These are phyloP conservation scores for Pollimyrus isidori DNA, from an alignment of 2,113 vertebrate genomes.

Conservation along the genomic window DNA sequence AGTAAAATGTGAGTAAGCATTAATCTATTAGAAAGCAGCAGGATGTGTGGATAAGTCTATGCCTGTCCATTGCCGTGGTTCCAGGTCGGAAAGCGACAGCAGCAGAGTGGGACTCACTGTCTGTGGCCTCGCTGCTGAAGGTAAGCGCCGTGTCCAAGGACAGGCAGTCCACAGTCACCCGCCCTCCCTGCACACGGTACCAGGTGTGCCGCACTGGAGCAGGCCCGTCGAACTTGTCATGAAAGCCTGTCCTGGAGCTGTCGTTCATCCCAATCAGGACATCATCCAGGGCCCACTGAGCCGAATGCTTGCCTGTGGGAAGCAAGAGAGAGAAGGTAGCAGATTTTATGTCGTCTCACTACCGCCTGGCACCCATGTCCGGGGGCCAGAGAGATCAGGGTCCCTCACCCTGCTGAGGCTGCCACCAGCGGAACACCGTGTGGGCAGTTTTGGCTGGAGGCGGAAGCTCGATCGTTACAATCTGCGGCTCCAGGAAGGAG, in stretches of 20 bases:
- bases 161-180: constrained; percentile 86
- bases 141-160: constrained; percentile 85
- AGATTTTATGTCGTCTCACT: no score
- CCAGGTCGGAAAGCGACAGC: not conserved
- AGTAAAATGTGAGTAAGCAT: not conserved
- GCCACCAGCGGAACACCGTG: constrained; percentile 95
- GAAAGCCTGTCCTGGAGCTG: constrained; percentile 88
- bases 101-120: constrained; percentile 50
- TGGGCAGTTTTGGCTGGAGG: constrained; percentile 78
- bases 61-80: not conserved
- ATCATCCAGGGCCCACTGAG: constrained; percentile 93
- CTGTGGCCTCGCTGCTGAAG: constrained; percentile 80
- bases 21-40: not conserved
- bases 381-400: not conserved
- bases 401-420: constrained; percentile 80
- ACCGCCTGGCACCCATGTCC: not conserved
- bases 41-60: not conserved
- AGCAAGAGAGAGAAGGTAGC: not conserved
- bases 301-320: constrained; percentile 78
- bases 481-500: constrained; percentile 87
- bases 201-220: constrained; percentile 84
- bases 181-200: constrained; percentile 92
- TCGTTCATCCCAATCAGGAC: constrained; percentile 96
- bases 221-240: constrained; percentile 88
- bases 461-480: constrained; percentile 87